phyloP scores from a whole-genome alignment of 2,113 vertebrate genomes.

The Cervus canadensis region DNA sequence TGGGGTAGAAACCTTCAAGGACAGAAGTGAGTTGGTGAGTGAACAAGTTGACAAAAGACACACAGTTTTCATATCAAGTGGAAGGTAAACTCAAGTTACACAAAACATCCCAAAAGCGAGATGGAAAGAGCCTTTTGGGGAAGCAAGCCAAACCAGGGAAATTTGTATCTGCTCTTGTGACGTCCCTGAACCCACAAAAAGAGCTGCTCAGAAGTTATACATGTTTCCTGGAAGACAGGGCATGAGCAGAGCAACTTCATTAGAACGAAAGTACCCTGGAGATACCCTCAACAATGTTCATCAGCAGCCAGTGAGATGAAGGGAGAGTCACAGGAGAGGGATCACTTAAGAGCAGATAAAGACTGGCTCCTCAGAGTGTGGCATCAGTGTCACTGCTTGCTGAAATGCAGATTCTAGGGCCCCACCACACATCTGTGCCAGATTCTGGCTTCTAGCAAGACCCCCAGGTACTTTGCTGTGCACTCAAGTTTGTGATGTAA shows the following conservation, averaged over 20 bases:
- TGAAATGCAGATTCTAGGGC: not conserved
- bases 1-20: not conserved
- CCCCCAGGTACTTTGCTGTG: not conserved
- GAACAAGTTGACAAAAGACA: not conserved
- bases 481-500: not conserved
- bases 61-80: not conserved
- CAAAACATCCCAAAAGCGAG: not conserved
- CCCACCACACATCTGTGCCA: not conserved
- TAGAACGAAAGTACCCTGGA: not conserved
- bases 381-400: not conserved
- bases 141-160: not conserved
- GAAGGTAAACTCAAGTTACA: conserved; percentile 10
- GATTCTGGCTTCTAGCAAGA: not conserved
- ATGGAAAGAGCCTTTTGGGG: not conserved
- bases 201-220: not conserved
- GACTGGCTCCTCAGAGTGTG: not conserved
- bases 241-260: not conserved
- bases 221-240: not conserved
- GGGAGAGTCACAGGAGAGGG: not conserved
- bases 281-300: not conserved
- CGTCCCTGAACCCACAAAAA: not conserved
- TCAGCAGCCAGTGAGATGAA: not conserved
- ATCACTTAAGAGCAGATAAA: not conserved
- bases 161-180: not conserved
- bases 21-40: not conserved